Conservation (phyloP, 2,113 vertebrate species). For the Chascanopsetta lugubris region DNA sequence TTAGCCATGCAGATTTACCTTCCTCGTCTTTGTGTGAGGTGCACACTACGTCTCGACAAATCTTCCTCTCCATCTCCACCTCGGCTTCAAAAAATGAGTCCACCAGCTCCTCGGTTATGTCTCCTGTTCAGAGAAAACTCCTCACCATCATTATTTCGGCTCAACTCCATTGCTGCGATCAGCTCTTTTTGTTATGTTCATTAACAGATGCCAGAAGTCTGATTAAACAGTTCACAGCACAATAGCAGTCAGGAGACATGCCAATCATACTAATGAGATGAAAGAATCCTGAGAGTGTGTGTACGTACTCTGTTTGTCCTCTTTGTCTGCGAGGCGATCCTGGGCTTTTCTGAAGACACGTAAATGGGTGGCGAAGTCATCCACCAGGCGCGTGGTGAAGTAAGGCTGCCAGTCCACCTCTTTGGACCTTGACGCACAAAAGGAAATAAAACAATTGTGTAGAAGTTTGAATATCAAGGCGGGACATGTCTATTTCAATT, state of each 20-base stretch:
- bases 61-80: constrained; percentile 98
- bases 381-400: constrained; percentile 97
- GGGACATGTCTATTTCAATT: neutral
- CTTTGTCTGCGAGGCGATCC: constrained; percentile 90
- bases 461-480: neutral
- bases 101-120: constrained; percentile 91
- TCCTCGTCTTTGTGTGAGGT: constrained; percentile 97
- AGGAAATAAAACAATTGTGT: neutral
- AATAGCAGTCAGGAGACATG: neutral
- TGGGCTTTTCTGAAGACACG: constrained; percentile 98
- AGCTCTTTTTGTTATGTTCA: too few relatives aligned
- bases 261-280: neutral
- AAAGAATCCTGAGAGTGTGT: neutral
- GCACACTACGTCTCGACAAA: constrained; percentile 96
- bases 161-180: neutral
- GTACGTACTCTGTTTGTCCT: constrained; percentile 89
- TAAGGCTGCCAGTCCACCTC: constrained; percentile 99
- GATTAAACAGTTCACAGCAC: too few relatives aligned
- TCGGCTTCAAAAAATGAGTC: constrained; percentile 98
- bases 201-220: too few relatives aligned
- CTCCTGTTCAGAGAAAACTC: constrained; percentile 71
- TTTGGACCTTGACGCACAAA: constrained; percentile 86
- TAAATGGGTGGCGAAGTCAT: constrained; percentile 97
- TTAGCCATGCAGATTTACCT: constrained; percentile 78
- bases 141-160: neutral